Evolutionary conservation across 2,113 vertebrate species (phyloP), one percentile per base, ranked within the genome.

Genomic region (Probosciger aterrimus): DNA sequence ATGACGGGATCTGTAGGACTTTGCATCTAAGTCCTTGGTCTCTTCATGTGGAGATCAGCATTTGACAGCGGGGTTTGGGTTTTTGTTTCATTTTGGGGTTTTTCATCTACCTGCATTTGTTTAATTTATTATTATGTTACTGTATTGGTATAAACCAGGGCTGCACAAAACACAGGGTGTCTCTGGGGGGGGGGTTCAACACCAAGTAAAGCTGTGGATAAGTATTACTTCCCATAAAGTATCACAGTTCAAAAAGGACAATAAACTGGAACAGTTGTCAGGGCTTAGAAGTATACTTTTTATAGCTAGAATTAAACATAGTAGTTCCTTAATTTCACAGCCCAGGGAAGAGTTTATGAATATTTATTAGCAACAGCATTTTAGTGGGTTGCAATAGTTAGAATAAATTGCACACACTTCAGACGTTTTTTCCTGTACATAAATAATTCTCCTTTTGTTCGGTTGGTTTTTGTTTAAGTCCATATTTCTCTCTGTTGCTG

Each of bases 111-210:
- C 91, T 96, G 83, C 89, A 88, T 97, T 97, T 97, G 91, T 96
- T 98, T 97, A 97, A 97, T 96, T 98, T 98, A 97, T 96, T 97
- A 82, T 94, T 97, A 60, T 94, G 88, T 96, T 97, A 91, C 88
- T 97, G 82, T 97, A 93, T 94, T 94, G 70, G 60, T 82, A 39
- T 92, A 77, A 84, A 77, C 71, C 86, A 88, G 95, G 68, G 92
- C 86, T 97, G 90, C 35, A 76, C 33, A 70, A 95, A 97, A 96
- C 79, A 46, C 71, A 83, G 80, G 81, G 85, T 96, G 27, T 96
- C 75, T 97, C 87, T 90, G 90, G 81, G 68, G 53, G 95, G 93
- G 73, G 8, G 19, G 33, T 59, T 96, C 37, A 39, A 94, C 94
- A 76, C 65, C 62, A 35, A 95, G 39, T 75, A 93, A 97, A 97